These are phyloP conservation scores for Origma solitaria DNA, from an alignment of 2,113 vertebrate genomes.

Conservation along the genomic window DNA sequence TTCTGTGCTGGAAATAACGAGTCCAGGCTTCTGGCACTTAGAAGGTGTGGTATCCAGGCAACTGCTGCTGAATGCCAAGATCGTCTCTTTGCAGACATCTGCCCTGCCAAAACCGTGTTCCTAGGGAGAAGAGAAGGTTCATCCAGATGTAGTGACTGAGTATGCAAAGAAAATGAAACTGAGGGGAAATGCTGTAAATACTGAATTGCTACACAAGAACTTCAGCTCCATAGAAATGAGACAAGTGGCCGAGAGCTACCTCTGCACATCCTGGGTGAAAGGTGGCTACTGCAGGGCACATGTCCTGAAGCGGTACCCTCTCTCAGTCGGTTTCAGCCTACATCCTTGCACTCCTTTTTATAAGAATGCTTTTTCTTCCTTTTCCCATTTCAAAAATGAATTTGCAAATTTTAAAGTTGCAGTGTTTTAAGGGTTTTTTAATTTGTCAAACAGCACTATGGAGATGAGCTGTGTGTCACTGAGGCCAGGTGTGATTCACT, in stretches of 20 bases:
- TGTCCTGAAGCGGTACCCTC: rapidly evolving
- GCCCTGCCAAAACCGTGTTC: background rate
- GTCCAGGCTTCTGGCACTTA: background rate
- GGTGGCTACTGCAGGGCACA: background rate
- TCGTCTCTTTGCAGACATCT: background rate
- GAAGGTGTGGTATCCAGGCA: constrained; percentile 15
- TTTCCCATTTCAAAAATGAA: background rate
- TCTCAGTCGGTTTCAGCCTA: background rate
- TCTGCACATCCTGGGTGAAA: rapidly evolving
- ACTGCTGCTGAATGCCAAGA: background rate
- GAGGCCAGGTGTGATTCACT: constrained; percentile 52
- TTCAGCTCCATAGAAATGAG: background rate
- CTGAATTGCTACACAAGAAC: background rate
- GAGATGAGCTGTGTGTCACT: constrained; percentile 45
- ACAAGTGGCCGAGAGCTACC: background rate
- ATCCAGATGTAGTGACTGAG: background rate
- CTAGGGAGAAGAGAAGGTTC: background rate
- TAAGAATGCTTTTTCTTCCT: background rate
- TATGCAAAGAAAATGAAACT: background rate
- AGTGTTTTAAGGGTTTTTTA: background rate
- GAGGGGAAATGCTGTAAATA: background rate
- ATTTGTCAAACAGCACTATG: constrained; percentile 27
- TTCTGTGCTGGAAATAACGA: background rate
- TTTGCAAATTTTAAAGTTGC: background rate
- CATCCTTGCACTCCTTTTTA: background rate